Conservation (phyloP, 2,113 vertebrate genomes). For the Atrichornis clamosus region DNA sequence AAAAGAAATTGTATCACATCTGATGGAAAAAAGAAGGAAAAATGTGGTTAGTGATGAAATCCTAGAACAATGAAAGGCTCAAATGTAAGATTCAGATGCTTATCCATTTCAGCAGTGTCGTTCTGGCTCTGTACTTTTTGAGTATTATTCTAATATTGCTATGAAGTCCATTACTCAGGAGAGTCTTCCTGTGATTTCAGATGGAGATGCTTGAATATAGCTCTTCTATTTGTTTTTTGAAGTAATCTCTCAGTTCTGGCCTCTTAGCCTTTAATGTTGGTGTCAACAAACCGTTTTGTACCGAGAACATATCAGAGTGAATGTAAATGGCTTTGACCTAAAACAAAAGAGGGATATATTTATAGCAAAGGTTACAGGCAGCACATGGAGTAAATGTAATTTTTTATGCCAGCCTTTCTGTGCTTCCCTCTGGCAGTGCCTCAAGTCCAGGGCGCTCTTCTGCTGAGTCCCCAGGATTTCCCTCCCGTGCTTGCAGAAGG, state of each 20-base stretch:
- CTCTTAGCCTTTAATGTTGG: slow-evolving; percentile 96
- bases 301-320: slow-evolving; percentile 93
- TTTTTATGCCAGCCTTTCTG: neutral
- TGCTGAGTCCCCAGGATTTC: neutral
- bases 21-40: slow-evolving; percentile 52
- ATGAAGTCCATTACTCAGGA: slow-evolving; percentile 57
- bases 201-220: slow-evolving; percentile 90
- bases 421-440: neutral
- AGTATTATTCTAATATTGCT: slow-evolving; percentile 73
- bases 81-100: slow-evolving; percentile 52
- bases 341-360: slow-evolving; percentile 47
- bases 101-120: slow-evolving; percentile 49
- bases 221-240: slow-evolving; percentile 89
- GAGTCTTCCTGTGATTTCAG: slow-evolving; percentile 73
- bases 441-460: neutral
- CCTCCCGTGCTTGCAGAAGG: neutral
- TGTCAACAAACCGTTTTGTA: slow-evolving; percentile 93
- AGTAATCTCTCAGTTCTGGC: slow-evolving; percentile 92
- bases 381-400: neutral
- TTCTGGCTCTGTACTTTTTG: slow-evolving; percentile 55
- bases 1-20: slow-evolving; percentile 49
- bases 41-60: slow-evolving; percentile 59
- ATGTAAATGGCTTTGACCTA: slow-evolving; percentile 96
- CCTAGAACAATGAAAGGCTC: slow-evolving; percentile 65
- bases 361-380: neutral